Conservation (phyloP, 1,140 invertebrate genomes). For the Adoxophyes honmai region DNA sequence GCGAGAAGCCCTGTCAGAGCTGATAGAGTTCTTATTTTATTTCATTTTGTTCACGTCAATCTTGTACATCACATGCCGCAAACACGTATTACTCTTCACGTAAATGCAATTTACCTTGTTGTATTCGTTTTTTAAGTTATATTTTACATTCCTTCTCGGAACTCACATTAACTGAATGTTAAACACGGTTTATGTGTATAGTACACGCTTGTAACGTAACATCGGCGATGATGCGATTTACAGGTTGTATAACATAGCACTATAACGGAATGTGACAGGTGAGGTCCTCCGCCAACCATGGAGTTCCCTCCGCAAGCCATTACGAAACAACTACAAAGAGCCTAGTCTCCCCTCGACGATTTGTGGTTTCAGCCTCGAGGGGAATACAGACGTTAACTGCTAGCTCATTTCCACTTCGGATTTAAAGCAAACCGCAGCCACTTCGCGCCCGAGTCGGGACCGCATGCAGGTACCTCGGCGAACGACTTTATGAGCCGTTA, state of each 20-base stretch:
- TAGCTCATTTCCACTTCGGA: conserved; percentile 55
- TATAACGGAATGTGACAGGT: conserved; percentile 57
- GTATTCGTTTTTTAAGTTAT: no score
- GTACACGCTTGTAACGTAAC: no score
- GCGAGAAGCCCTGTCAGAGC: no score
- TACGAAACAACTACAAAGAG: conserved; percentile 41
- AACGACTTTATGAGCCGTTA: conserved; percentile 35
- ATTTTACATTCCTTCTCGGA: no score
- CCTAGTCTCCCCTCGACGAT: conserved; percentile 38
- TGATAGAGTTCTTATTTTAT: no score
- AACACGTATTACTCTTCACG: no score
- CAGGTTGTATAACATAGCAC: conserved; percentile 12
- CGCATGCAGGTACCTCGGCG: no score
- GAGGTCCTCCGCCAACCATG: conserved; percentile 44
- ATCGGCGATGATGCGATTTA: neutral
- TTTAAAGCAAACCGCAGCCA: conserved; percentile 56
- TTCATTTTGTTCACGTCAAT: no score
- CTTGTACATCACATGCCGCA: no score
- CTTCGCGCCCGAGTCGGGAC: conserved; percentile 26
- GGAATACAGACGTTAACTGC: conserved; percentile 47
- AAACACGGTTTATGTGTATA: no score
- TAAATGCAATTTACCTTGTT: no score
- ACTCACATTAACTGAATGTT: no score
- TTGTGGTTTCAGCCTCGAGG: conserved; percentile 47
- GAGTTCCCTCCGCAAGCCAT: conserved; percentile 32